phyloP scores from a whole-genome alignment of 2,888 invertebrate genomes.

The Apocheima hispidaria region DNA sequence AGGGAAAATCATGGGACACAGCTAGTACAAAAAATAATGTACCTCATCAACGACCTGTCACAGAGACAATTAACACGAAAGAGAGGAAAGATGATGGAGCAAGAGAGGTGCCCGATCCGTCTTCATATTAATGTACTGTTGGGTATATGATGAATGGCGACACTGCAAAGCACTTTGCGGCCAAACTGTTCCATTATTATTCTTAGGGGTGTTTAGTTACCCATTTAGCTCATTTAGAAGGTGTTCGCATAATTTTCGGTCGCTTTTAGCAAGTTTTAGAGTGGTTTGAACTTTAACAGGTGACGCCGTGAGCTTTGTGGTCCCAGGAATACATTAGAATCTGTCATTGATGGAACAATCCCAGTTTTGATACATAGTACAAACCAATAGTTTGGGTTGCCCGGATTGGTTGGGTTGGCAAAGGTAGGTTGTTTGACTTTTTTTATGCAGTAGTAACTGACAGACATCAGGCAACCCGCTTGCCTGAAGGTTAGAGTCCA shows the following conservation, averaged over 20 bases:
- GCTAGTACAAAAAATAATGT: background rate
- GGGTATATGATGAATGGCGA: constrained; percentile 77
- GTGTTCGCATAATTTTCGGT: constrained; percentile 50
- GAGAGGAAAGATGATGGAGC: constrained; percentile 47
- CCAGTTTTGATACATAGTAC: too few species aligned
- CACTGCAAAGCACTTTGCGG: constrained; percentile 82
- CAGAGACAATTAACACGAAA: constrained; percentile 50
- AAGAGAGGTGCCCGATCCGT: constrained; percentile 66
- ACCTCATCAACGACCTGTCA: constrained; percentile 48
- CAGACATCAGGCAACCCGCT: too few species aligned
- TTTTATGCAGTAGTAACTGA: too few species aligned
- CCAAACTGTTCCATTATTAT: constrained; percentile 77
- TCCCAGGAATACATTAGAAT: background rate
- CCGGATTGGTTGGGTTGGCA: too few species aligned
- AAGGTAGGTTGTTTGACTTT: too few species aligned
- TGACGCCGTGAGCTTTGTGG: constrained; percentile 7
- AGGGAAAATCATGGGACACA: too few species aligned
- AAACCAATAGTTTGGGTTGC: too few species aligned
- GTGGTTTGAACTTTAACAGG: constrained; percentile 24
- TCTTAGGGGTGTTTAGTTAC: constrained; percentile 71
- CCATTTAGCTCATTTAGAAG: constrained; percentile 64
- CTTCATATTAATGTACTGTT: constrained; percentile 77
- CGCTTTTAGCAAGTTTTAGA: constrained; percentile 25
- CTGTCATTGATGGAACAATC: background rate
- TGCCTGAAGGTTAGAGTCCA: too few species aligned